These are phyloP conservation scores for Noctilio leporinus DNA, from an alignment of 2,113 vertebrate species.

Conservation along the genomic window DNA sequence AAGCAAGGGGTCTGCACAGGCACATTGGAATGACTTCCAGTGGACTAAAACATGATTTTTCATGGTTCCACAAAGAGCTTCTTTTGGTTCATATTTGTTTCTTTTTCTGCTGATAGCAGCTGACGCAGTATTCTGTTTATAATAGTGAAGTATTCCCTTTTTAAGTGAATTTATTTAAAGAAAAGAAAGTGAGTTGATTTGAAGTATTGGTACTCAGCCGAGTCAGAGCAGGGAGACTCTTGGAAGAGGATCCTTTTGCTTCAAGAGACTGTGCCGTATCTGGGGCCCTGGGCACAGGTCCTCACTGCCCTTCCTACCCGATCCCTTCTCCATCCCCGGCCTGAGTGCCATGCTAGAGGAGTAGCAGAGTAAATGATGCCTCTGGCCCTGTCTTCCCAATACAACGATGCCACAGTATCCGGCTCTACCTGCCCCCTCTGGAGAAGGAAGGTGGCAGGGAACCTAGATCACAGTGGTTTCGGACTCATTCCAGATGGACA, in stretches of 20 bases:
- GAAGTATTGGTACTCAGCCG: not conserved
- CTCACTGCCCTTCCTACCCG: not conserved
- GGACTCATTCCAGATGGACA: not conserved
- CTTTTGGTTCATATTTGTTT: not conserved
- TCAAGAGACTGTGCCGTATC: rapidly evolving
- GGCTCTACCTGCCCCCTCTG: not conserved
- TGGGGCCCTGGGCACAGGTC: not conserved
- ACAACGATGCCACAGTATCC: not conserved
- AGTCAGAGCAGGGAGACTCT: not conserved
- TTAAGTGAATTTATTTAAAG: not conserved
- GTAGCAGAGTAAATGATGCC: rapidly evolving
- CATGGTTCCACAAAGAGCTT: not conserved
- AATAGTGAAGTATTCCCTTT: not conserved
- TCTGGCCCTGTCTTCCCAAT: not conserved
- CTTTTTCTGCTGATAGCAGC: not conserved
- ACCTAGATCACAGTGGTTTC: not conserved
- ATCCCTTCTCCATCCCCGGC: not conserved
- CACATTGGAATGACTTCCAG: not conserved
- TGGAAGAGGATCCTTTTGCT: not conserved
- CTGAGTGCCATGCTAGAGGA: not conserved
- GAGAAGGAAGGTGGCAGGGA: not conserved
- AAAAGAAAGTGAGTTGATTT: not conserved
- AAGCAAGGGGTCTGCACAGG: not conserved
- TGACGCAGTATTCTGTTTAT: not conserved
- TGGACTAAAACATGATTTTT: not conserved